phyloP scores from a whole-genome alignment of 2,113 vertebrate species.

The Patagioenas fasciata region DNA sequence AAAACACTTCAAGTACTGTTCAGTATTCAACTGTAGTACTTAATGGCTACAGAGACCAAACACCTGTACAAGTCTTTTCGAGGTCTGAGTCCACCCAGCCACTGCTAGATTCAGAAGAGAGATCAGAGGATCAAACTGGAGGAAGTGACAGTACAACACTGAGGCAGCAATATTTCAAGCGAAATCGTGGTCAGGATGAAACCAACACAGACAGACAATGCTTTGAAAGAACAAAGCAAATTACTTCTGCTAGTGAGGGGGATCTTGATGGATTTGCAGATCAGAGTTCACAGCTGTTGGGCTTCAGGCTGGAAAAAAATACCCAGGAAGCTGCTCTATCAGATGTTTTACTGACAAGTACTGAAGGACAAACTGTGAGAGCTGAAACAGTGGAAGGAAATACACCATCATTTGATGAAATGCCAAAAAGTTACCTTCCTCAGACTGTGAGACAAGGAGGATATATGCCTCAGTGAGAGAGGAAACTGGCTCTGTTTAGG shows the following conservation, averaged over 20 bases:
- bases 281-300: conserved; percentile 57
- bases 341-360: conserved; percentile 22
- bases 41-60: conserved; percentile 91
- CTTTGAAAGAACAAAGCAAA: conserved; percentile 68
- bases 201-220: conserved; percentile 43
- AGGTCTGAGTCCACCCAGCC: conserved; percentile 97
- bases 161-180: conserved; percentile 78
- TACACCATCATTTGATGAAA: conserved; percentile 55
- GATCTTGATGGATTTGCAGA: conserved; percentile 63
- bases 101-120: conserved; percentile 90
- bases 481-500: conserved; percentile 31
- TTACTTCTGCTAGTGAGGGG: conserved; percentile 38
- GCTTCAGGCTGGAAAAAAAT: conserved; percentile 71
- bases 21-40: conserved; percentile 95
- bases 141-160: conserved; percentile 50
- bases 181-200: conserved; percentile 69
- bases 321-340: conserved; percentile 53
- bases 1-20: conserved; percentile 91
- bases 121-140: conserved; percentile 75
- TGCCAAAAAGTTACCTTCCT: conserved; percentile 84
- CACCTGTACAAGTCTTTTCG: conserved; percentile 84
- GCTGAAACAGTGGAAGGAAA: conserved; percentile 33
- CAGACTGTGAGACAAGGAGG: conserved; percentile 84
- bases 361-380: conserved; percentile 49
- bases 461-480: conserved; percentile 87